These are phyloP conservation scores for Auanema sp. DNA, from an alignment of 2,888 invertebrate genomes.

Conservation along the genomic window DNA sequence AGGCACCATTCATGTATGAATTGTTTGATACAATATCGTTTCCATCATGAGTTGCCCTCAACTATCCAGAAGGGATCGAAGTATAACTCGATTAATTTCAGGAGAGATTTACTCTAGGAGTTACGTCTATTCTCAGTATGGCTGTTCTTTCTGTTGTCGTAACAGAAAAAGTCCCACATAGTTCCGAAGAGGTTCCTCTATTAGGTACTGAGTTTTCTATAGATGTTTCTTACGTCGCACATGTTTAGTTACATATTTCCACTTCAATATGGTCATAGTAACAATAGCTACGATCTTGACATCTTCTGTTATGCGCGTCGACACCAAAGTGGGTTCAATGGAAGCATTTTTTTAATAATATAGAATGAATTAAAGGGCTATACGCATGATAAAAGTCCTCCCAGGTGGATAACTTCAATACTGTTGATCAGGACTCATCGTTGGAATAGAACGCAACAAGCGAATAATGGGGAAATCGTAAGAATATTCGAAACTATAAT, in stretches of 20 bases:
- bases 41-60: no score
- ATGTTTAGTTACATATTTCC: slow-evolving; percentile 51
- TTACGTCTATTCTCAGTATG: slow-evolving; percentile 55
- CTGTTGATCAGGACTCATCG: slow-evolving; percentile 17
- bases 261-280: slow-evolving; percentile 51
- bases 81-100: no score
- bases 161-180: slow-evolving; percentile 57
- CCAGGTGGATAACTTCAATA: slow-evolving; percentile 29
- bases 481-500: background rate
- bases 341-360: background rate
- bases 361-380: slow-evolving; percentile 28
- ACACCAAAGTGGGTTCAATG: slow-evolving; percentile 28
- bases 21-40: no score
- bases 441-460: background rate
- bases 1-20: no score
- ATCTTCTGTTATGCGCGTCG: slow-evolving; percentile 49
- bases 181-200: slow-evolving; percentile 50
- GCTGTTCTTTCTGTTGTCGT: slow-evolving; percentile 55
- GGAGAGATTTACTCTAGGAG: slow-evolving; percentile 58
- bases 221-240: slow-evolving; percentile 4
- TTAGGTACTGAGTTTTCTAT: slow-evolving; percentile 29
- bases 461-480: background rate
- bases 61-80: no score
- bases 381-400: slow-evolving; percentile 34
- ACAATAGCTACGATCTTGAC: slow-evolving; percentile 52